phyloP scores from a whole-genome alignment of 2,797 vertebrate species.

The Margarornis squamiger region DNA sequence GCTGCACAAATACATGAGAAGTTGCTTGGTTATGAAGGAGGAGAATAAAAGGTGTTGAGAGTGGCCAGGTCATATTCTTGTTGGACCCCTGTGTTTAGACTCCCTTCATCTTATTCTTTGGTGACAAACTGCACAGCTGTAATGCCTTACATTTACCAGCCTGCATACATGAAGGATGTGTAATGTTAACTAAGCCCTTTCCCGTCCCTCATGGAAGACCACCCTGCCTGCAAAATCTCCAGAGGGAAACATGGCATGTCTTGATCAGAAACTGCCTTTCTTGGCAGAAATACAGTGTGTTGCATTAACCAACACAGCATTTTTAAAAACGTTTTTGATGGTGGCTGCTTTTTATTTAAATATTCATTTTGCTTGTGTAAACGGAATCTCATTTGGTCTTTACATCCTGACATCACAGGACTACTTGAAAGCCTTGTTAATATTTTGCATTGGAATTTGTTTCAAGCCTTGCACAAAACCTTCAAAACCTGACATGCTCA shows the following conservation, averaged over 20 bases:
- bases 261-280: conserved; percentile 73
- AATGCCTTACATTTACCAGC: conserved; percentile 72
- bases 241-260: conserved; percentile 35
- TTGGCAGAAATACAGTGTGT: conserved; percentile 56
- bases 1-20: neutral
- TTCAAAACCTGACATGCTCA: conserved; percentile 24
- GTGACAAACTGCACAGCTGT: conserved; percentile 73
- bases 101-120: conserved; percentile 64
- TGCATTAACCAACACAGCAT: conserved; percentile 70
- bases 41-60: conserved; percentile 39
- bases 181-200: conserved; percentile 73
- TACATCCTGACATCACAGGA: conserved; percentile 30
- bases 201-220: conserved; percentile 66
- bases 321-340: conserved; percentile 60
- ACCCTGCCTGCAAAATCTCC: conserved; percentile 70
- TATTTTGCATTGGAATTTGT: conserved; percentile 58
- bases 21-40: neutral
- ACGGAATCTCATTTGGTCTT: conserved; percentile 52
- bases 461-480: conserved; percentile 58
- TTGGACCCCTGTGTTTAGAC: neutral
- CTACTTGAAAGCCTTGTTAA: conserved; percentile 59
- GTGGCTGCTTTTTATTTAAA: conserved; percentile 74
- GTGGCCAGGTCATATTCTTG: neutral
- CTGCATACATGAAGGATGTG: conserved; percentile 70
- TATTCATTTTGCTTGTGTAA: conserved; percentile 69